phyloP scores from a whole-genome alignment of 2,888 invertebrate genomes.

The Baronia brevicornis region DNA sequence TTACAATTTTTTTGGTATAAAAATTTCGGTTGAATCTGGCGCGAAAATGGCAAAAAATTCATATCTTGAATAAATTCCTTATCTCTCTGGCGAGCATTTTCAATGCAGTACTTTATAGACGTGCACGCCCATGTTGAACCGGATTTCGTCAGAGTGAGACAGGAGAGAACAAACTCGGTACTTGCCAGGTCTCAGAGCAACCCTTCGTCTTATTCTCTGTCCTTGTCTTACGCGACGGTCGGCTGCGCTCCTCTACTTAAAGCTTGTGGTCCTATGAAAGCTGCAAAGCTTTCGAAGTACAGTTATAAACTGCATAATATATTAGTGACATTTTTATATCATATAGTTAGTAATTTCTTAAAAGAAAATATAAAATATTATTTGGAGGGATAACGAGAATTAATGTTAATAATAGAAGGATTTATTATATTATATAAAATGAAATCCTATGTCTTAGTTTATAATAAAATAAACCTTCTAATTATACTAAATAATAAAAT shows the following conservation, averaged over 20 bases:
- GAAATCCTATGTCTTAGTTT: no score
- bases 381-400: no score
- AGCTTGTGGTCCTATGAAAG: constrained; percentile 18
- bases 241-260: constrained; percentile 64
- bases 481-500: no score
- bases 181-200: constrained; percentile 69
- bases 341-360: no score
- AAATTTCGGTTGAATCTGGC: constrained; percentile 15
- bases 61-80: constrained; percentile 63
- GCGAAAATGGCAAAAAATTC: constrained; percentile 21
- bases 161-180: constrained; percentile 45
- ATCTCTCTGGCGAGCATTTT: constrained; percentile 73
- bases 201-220: constrained; percentile 76
- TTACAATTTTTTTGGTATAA: constrained; percentile 50
- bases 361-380: no score
- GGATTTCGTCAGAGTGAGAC: constrained; percentile 38
- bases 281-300: background rate
- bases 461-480: no score
- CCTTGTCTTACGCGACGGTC: constrained; percentile 73
- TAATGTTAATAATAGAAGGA: no score
- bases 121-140: constrained; percentile 56
- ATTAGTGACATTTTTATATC: no score
- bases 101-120: constrained; percentile 70
- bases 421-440: no score
- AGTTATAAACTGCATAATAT: no score